These are phyloP conservation scores for Pelvicachromis taeniatus DNA, from an alignment of 2,113 vertebrate genomes.

Conservation along the genomic window DNA sequence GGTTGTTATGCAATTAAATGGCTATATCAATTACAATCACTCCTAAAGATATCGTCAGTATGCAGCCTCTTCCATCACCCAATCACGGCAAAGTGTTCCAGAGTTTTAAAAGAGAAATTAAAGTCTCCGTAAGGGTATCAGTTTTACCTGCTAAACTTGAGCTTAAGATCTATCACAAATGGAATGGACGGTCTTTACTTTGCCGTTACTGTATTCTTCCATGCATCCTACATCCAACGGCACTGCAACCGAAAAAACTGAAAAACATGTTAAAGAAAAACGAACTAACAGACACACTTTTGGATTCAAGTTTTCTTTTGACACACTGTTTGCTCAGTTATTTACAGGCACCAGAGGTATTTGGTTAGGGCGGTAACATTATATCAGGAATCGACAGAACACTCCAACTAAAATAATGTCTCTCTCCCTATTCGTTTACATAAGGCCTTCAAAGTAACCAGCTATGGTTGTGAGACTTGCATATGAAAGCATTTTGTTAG, in stretches of 20 bases:
- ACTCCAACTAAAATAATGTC: neutral
- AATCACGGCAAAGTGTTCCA: neutral
- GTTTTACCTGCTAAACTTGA: neutral
- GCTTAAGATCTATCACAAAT: neutral
- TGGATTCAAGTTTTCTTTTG: neutral
- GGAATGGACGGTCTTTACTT: neutral
- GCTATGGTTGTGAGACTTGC: neutral
- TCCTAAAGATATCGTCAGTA: neutral
- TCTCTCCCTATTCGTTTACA: neutral
- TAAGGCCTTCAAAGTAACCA: neutral
- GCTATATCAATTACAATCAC: neutral
- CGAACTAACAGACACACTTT: neutral
- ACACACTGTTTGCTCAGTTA: neutral
- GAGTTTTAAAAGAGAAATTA: neutral
- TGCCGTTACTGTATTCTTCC: neutral
- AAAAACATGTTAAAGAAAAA: neutral
- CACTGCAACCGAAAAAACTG: neutral
- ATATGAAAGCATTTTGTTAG: neutral
- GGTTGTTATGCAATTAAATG: neutral
- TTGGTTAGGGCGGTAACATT: neutral
- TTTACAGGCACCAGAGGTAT: neutral
- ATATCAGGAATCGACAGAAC: neutral
- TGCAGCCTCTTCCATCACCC: neutral
- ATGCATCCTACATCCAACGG: neutral
- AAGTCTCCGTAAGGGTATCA: neutral